A percentile compares a stretch with the other conserved stretches of the same genome.
These are phyloP conservation scores for human (Homo sapiens) DNA, from an alignment of 2,113 vertebrate genomes.

Conservation along the genomic window GRCh38 chr18:53850001-53850500, in stretches of 20 bases:
- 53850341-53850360: not conserved
- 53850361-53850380: slow-evolving; percentile 5
- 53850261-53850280: not conserved
- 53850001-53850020: not conserved
- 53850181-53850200: not conserved
- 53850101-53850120: not conserved
- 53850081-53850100: not conserved
- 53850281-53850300: not conserved
- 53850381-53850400: not conserved
- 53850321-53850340: not conserved
- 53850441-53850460: slow-evolving; percentile 37
- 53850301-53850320: not conserved
- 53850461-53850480: slow-evolving; percentile 36
- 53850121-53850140: not conserved
- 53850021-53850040: not conserved
- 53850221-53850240: not conserved
- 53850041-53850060: not conserved
- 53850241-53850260: not conserved
- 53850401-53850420: slow-evolving; percentile 31
- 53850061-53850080: not conserved
- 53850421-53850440: slow-evolving; percentile 46
- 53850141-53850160: not conserved
- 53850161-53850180: not conserved
- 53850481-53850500: slow-evolving; percentile 30
- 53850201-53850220: not conserved